Base-by-base conservation (phyloP, 2,888 invertebrate genomes). In the Zaprionus lineosus region DNA sequence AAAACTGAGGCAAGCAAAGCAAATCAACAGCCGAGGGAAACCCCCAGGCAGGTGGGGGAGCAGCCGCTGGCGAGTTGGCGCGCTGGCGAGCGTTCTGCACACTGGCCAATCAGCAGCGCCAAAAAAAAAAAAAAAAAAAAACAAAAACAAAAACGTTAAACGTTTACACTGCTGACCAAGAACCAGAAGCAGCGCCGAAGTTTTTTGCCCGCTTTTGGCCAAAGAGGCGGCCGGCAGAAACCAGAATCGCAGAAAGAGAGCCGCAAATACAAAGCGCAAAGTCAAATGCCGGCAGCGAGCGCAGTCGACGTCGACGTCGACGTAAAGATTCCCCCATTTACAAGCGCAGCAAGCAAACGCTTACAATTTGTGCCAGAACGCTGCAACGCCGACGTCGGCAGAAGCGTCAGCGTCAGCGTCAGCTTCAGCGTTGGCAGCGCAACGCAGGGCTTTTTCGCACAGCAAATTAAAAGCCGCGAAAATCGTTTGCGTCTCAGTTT, bases 11-110 rank as follows among this genome's bases (percentile, higher is more conserved):
- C 9, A 24, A 3, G 14, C 52, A 53, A 43, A 19, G 55, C 58
- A 56, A 63, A 36, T 47, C 52, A 77, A 66, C 75, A 77, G 81
- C 77, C 74, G 78, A 64, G 72, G 74, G 79, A 71, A 71, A 63
- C 60, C 70, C 74, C 72, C 31, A 64, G 19, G 26, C 46, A 58
- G 57, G 21, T 47, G 44, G 26, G 51, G 37, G 46, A 46, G 11
- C 7, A 37, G 28, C 26, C 36, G 39, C 43, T 48, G 31, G 11
- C 37, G 53, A 21, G 15, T 8, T 15, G 33, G 31, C n/a, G 41
- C 11, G 28, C 24, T 5, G 15, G 16, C 21, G 3, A 5, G 7
- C 4, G 12, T 33, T 9, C 34, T 16, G 26, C n/a, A n/a, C n/a
- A n/a, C 43, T 47, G 65, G 63, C 77, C 77, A 77, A 79, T 79